These are phyloP conservation scores for Meteorus sp. DNA, from an alignment of 1,140 invertebrate species.

Conservation along the genomic window DNA sequence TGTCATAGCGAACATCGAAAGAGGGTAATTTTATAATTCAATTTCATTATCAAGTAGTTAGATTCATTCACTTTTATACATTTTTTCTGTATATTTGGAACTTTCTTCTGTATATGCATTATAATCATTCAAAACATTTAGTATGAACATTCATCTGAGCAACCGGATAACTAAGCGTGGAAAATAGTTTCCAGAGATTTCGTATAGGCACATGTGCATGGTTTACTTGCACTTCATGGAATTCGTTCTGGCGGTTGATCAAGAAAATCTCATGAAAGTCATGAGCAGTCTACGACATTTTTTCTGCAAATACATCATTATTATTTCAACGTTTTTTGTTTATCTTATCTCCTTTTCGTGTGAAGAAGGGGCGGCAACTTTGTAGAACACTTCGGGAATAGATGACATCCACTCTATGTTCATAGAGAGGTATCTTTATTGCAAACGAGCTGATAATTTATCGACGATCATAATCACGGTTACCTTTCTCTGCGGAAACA, in stretches of 20 bases:
- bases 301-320: conserved; percentile 9
- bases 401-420: not conserved
- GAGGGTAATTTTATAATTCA: too few species aligned
- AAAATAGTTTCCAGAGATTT: conserved; percentile 10
- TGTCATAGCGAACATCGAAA: too few species aligned
- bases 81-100: too few species aligned
- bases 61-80: too few species aligned
- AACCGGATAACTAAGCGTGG: not conserved
- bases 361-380: not conserved
- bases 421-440: not conserved
- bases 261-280: conserved; percentile 41
- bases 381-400: not conserved
- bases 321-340: not conserved
- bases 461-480: not conserved
- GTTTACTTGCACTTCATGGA: conserved; percentile 14
- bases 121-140: too few species aligned
- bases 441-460: not conserved
- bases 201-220: too few species aligned
- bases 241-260: conserved; percentile 38
- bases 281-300: conserved; percentile 11
- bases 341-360: conserved; percentile 1
- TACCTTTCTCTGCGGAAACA: conserved; percentile 24
- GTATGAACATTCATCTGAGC: not conserved
- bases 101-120: too few species aligned
- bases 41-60: too few species aligned